Conservation (phyloP, 2,888 invertebrate species). For the Nymphalis polychloros region DNA sequence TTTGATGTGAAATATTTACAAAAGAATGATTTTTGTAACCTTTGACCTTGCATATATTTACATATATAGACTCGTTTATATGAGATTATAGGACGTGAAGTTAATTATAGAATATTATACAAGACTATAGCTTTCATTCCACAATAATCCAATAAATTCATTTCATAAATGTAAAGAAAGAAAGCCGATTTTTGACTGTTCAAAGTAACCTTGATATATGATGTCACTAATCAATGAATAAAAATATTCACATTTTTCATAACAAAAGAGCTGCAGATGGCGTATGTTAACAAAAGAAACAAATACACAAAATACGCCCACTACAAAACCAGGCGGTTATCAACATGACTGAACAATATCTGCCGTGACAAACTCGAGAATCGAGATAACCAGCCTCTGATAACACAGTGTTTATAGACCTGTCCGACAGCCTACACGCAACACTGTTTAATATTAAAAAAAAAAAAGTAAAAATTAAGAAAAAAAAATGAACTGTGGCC, state of each 20-base stretch:
- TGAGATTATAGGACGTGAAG: too few species aligned
- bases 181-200: neutral
- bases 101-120: too few species aligned
- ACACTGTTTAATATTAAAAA: slow-evolving; percentile 32
- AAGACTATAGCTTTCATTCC: too few species aligned
- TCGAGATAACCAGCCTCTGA: slow-evolving; percentile 70
- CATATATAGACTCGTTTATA: too few species aligned
- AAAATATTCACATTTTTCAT: slow-evolving; percentile 9
- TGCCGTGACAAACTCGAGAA: slow-evolving; percentile 75
- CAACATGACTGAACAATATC: slow-evolving; percentile 73
- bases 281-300: slow-evolving; percentile 7
- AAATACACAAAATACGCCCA: slow-evolving; percentile 38
- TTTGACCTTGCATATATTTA: too few species aligned
- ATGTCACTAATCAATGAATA: neutral
- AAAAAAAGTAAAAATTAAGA: slow-evolving; percentile 7
- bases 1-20: too few species aligned
- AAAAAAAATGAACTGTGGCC: slow-evolving; percentile 20
- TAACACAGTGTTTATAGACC: slow-evolving; percentile 70
- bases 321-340: slow-evolving; percentile 49
- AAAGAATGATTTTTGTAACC: too few species aligned
- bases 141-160: too few species aligned
- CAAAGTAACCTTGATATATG: neutral
- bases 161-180: too few species aligned
- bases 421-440: slow-evolving; percentile 65
- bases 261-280: neutral